phyloP scores from a whole-genome alignment of 2,888 invertebrate species.

The Nesidiocoris tenuis region DNA sequence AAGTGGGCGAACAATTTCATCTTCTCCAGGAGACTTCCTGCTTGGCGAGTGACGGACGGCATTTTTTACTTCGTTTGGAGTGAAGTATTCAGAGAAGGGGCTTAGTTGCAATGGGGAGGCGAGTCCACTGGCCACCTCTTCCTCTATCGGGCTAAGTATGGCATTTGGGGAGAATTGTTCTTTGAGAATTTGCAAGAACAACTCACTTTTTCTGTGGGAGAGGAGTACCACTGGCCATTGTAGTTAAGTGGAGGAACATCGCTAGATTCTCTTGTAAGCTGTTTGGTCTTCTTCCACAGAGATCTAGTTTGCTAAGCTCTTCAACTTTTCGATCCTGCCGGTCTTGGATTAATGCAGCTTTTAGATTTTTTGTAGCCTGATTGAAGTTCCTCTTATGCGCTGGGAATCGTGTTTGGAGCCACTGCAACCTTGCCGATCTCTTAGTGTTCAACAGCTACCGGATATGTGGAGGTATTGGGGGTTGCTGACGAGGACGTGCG shows the following conservation, averaged over 20 bases:
- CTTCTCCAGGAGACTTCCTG: slow-evolving; percentile 22
- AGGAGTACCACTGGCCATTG: neutral
- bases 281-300: slow-evolving; percentile 2
- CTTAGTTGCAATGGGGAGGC: neutral
- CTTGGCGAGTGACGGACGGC: neutral
- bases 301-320: neutral
- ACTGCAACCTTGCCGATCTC: neutral
- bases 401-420: neutral
- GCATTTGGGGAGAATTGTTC: slow-evolving; percentile 7
- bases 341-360: neutral
- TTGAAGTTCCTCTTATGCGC: neutral
- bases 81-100: slow-evolving; percentile 3
- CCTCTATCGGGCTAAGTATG: neutral
- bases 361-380: neutral
- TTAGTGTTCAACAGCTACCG: too few relatives aligned
- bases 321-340: neutral
- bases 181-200: neutral
- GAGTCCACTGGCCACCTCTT: neutral
- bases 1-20: slow-evolving; percentile 4
- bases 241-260: neutral
- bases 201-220: neutral
- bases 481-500: too few relatives aligned
- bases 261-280: neutral
- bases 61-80: neutral
- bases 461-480: too few relatives aligned